Percentiles rank a stretch among this genome's conserved stretches.
Conservation (phyloP, 2,113 vertebrate genomes). For the Petromus typicus region DNA sequence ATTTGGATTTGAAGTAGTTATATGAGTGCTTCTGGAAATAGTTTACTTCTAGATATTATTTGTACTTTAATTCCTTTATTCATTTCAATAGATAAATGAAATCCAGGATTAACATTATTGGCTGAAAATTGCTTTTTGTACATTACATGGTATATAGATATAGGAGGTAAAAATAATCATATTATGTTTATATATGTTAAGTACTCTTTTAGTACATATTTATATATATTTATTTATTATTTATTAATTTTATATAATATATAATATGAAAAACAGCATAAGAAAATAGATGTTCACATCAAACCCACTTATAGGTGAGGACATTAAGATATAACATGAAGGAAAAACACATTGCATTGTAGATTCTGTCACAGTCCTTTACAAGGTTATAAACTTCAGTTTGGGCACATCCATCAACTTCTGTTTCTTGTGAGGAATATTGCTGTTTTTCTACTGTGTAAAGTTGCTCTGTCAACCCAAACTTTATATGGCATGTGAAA, state of each 20-base stretch:
- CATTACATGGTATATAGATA: background rate
- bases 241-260: background rate
- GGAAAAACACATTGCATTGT: background rate
- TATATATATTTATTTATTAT: too few species aligned
- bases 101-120: slow-evolving; percentile 5
- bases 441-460: slow-evolving; percentile 12
- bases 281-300: slow-evolving; percentile 27
- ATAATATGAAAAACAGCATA: slow-evolving; percentile 2
- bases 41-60: background rate
- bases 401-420: background rate
- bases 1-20: too few species aligned
- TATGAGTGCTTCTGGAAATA: background rate
- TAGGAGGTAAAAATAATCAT: slow-evolving; percentile 34
- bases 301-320: background rate
- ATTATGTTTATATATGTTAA: background rate
- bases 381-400: slow-evolving; percentile 1
- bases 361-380: background rate
- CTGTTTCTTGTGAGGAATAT: slow-evolving; percentile 19
- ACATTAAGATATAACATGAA: background rate
- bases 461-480: background rate
- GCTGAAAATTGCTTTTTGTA: background rate
- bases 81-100: slow-evolving; percentile 15
- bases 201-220: slow-evolving; percentile 32
- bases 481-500: slow-evolving; percentile 6
- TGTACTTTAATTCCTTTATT: slow-evolving; percentile 5